Evolutionary conservation across 2,797 vertebrate species (phyloP), one percentile per base, ranked within the genome.

Genomic region (Triplophysa bombifrons): DNA sequence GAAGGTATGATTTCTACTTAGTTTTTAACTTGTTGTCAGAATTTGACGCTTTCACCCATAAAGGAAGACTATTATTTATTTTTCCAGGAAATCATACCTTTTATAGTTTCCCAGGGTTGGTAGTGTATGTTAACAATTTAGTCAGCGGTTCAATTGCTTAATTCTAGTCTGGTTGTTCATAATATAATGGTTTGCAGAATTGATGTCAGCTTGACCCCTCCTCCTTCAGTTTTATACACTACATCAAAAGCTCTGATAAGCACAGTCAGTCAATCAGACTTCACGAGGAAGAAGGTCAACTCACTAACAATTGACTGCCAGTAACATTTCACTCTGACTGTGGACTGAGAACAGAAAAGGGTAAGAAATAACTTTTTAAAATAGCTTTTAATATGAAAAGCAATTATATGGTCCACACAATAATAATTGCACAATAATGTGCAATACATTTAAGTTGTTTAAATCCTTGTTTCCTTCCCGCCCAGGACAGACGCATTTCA

Each of bases 151-250:
- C 1, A 22, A 64, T 64, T 34, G 41, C 34, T 38, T 65, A 2
- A 41, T 41, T 6, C 41, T 6, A 41, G 34, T 65, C 19, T 67
- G 72, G 63, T 74, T 74, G n/a, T 27, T 67, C 11, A 76, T 44
- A 17, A 27, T 55, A 16, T 65, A 4, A n/a, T 41, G 63, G 19
- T 64, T 17, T 44, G 34, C 46, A 51, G 60, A 20, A 74, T 9
- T 51, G 13, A 27, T 67, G 74, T 75, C 20, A 76, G 74, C 6
- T 4, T 75, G 53, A 67, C 38, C 75, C 74, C 65, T 46, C 74
- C 65, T 51, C 63, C 34, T 41, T 65, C 34, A 19, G 16, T 64
- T 34, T 30, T 16, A n/a, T 10, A 22, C 74, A 14, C 38, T 34
- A n/a, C 41, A 44, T n/a, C 56, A 66, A 67, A 76, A 76, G 27